phyloP scores from a whole-genome alignment of 2,797 vertebrate species.

The Lutjanus campechanus region DNA sequence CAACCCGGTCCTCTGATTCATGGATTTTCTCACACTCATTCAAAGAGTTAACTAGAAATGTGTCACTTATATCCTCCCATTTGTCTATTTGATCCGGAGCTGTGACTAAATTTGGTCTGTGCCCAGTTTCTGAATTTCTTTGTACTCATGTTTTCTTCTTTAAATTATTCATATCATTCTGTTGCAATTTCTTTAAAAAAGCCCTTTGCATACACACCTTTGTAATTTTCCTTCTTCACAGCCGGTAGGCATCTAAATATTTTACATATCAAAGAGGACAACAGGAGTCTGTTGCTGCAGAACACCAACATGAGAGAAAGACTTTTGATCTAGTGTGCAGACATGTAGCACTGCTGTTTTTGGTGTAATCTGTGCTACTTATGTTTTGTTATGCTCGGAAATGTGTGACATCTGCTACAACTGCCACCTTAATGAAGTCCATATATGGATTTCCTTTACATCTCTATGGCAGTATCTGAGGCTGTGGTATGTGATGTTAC shows the following conservation, averaged over 20 bases:
- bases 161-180: background rate
- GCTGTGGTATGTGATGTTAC: background rate
- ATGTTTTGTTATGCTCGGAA: background rate
- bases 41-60: background rate
- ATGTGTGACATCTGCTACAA: background rate
- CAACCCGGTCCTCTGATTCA: conserved; percentile 20
- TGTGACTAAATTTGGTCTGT: background rate
- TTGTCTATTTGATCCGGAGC: background rate
- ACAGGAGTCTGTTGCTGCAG: conserved; percentile 5
- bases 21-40: conserved; percentile 19
- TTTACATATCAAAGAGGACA: conserved; percentile 34
- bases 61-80: background rate
- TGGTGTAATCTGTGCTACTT: too few species aligned
- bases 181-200: background rate
- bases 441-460: background rate
- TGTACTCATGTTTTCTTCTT: background rate
- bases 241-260: background rate
- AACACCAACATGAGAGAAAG: conserved; percentile 29
- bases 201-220: background rate
- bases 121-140: background rate
- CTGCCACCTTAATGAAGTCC: background rate
- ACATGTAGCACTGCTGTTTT: background rate
- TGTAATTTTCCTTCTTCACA: background rate
- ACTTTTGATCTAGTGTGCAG: conserved; percentile 30
- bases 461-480: background rate